Evolutionary conservation across 2,113 vertebrate genomes (phyloP).

Genomic region (Antennarius striatus): DNA sequence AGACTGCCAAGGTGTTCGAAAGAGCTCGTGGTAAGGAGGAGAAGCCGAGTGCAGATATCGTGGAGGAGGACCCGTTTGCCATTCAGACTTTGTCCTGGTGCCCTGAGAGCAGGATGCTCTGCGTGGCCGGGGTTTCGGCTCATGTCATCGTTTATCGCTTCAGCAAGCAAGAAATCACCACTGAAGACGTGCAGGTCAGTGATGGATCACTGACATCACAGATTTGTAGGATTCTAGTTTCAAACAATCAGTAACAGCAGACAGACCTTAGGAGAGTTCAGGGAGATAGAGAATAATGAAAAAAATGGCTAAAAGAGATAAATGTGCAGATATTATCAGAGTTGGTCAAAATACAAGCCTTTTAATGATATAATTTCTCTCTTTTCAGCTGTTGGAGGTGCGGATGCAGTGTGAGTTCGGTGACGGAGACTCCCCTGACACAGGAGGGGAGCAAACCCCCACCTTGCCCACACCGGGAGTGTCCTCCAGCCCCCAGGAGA

Average conservation of each 20-base stretch:
- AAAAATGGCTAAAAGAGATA: no score
- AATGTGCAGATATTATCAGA: no score
- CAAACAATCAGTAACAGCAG: no score
- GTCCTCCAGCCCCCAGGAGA: conserved; percentile 86
- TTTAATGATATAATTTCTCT: background rate
- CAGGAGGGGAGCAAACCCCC: conserved; percentile 83
- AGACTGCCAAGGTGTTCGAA: conserved; percentile 98
- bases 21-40: conserved; percentile 91
- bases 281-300: no score
- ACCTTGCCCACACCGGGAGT: conserved; percentile 83
- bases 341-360: no score
- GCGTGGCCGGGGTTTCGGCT: conserved; percentile 93
- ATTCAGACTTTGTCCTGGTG: conserved; percentile 97
- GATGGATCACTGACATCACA: background rate
- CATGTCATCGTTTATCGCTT: conserved; percentile 95
- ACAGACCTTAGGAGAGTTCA: no score
- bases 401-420: conserved; percentile 89
- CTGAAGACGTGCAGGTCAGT: conserved; percentile 88
- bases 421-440: conserved; percentile 88
- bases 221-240: background rate
- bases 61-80: conserved; percentile 97
- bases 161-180: conserved; percentile 93
- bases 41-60: conserved; percentile 88
- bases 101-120: conserved; percentile 94
- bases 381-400: conserved; percentile 90